Conservation (phyloP, 2,797 vertebrate species). For the Liasis olivaceus region DNA sequence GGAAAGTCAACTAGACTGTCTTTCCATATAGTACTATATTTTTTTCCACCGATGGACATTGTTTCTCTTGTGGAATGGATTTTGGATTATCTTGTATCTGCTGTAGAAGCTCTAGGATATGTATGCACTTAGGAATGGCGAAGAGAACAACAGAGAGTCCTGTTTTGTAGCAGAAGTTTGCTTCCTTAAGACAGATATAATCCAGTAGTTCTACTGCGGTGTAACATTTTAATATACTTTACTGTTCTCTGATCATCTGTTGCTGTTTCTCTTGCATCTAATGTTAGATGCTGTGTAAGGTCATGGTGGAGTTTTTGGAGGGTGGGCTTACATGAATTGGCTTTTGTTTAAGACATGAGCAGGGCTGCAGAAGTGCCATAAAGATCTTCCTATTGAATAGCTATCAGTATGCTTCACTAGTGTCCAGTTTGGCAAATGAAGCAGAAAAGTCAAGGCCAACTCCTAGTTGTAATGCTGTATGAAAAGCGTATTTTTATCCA, state of each 20-base stretch:
- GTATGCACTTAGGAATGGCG: background rate
- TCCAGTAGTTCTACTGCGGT: background rate
- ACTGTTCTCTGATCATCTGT: background rate
- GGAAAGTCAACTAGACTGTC: background rate
- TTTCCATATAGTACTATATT: background rate
- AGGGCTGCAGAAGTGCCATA: background rate
- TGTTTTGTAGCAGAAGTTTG: background rate
- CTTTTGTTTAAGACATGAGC: conserved; percentile 17
- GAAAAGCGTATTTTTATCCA: conserved; percentile 30
- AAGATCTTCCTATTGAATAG: conserved; percentile 18
- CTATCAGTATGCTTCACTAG: conserved; percentile 36
- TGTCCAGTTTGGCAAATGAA: conserved; percentile 28
- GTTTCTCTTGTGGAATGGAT: background rate
- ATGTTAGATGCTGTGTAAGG: background rate
- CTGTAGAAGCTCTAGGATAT: background rate
- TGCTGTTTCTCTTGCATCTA: background rate
- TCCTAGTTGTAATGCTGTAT: conserved; percentile 34
- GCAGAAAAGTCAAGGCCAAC: conserved; percentile 32
- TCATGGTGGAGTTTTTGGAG: background rate
- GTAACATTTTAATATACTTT: background rate
- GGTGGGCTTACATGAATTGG: background rate
- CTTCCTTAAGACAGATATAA: background rate
- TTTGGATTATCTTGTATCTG: background rate
- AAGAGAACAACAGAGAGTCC: background rate
- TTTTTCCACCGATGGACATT: background rate